Evolutionary conservation across 2,888 invertebrate genomes (phyloP), one percentile per base, ranked within the genome.

Genomic region (Melikaiella ostensackeni): DNA sequence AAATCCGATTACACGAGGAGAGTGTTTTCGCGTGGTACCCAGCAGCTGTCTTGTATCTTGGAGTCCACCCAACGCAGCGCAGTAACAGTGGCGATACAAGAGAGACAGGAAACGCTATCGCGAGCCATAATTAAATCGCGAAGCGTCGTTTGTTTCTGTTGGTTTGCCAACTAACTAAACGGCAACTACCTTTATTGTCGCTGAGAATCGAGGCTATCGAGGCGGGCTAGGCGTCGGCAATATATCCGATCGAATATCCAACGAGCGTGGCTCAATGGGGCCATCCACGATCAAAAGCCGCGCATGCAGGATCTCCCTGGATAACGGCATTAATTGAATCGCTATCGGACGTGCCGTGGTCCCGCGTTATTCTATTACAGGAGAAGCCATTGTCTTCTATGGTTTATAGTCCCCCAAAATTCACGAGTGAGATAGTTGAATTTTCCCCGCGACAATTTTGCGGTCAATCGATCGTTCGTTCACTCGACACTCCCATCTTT

Each of bases 271-370:
- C 81, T 85, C 84, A 87, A 86, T 86, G 83, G 82, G 75, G 63
- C 76, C 30, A 30, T 30, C 30, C 84, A 70, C 86, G 86, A 86
- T 88, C 88, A 88, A 89, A 88, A 88, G 88, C 88, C 83, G 83
- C 82, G 84, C 86, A 86, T 85, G 83, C 85, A 85, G 85, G 83
- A 86, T 85, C 85, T 85, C 84, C 83, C 85, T 80, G 88, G 86
- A 88, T 88, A 89, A 88, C 88, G 86, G 88, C 87, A 89, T 89
- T 89, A 89, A 89, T 89, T 89, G 88, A 89, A 89, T 89, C 87
- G 88, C 87, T 89, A 89, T 89, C 89, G 87, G 87, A 85, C 87
- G 86, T 87, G 86, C 85, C 86, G 86, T 84, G 87, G 87, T 86
- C 85, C 85, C 86, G 86, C 87, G 89, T 88, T 89, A 89, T 89